Percentiles rank a stretch among this genome's conserved stretches.
Evolutionary conservation across 37 sponge, comb jelly and placozoan species (phyloP).

Genomic region (Diacarnus erythraeanus): DNA sequence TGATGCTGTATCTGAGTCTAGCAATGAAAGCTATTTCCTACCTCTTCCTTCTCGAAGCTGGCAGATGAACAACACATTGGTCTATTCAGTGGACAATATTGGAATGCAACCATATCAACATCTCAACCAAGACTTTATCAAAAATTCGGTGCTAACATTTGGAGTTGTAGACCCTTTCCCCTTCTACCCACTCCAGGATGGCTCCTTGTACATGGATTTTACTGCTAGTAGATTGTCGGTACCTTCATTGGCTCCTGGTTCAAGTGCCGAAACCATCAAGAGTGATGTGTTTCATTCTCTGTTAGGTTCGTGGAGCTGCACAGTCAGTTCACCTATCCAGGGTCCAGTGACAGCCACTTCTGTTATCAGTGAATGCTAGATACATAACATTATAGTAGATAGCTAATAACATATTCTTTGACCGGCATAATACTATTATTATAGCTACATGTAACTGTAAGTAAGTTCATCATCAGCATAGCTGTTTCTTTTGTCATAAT

Average conservation of each 20-base stretch:
- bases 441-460: too few species aligned
- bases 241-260: neutral
- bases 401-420: too few species aligned
- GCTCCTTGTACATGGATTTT: neutral
- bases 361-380: neutral
- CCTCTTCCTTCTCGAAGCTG: neutral
- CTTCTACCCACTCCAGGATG: neutral
- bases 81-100: neutral
- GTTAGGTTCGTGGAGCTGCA: neutral
- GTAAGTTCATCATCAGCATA: too few species aligned
- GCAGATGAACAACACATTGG: neutral
- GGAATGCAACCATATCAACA: neutral
- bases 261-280: neutral
- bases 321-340: neutral
- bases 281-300: neutral
- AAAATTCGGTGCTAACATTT: neutral
- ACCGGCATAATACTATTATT: too few species aligned
- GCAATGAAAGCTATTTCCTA: neutral
- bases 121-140: neutral
- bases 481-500: too few species aligned
- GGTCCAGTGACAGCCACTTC: neutral
- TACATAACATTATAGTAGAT: too few species aligned
- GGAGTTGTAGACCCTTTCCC: neutral
- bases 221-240: neutral
- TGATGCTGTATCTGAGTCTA: neutral